A percentile compares a stretch with the other conserved stretches of the same genome.
Evolutionary conservation across 2,888 invertebrate genomes (phyloP).

Genomic region (Drosophila algonquin): DNA sequence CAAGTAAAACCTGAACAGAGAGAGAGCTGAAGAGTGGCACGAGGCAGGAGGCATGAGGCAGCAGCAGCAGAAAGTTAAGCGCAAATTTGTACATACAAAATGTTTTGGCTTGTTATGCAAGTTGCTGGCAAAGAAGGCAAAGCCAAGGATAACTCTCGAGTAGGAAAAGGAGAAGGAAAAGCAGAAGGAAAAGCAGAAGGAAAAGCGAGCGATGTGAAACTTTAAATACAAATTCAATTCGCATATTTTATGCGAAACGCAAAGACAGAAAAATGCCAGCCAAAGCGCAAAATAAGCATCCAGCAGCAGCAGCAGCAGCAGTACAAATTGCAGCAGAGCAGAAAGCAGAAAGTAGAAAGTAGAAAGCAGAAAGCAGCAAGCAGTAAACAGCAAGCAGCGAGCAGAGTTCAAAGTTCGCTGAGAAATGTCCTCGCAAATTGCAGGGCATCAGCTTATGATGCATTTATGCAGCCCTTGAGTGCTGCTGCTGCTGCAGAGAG

Average conservation of each 20-base stretch:
- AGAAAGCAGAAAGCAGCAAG: constrained; percentile 5
- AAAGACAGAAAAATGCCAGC: constrained; percentile 62
- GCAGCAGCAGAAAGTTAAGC: constrained; percentile 65
- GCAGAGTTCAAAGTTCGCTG: background rate
- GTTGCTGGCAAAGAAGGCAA: constrained; percentile 50
- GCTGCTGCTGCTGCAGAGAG: constrained; percentile 35
- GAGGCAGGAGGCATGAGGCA: constrained; percentile 2
- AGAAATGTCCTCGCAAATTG: constrained; percentile 73
- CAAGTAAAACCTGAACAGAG: constrained; percentile 8
- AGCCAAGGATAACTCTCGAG: constrained; percentile 1
- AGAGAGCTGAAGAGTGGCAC: background rate
- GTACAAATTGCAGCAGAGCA: constrained; percentile 59
- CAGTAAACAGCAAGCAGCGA: constrained; percentile 16
- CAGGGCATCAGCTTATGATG: constrained; percentile 68
- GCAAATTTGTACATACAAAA: constrained; percentile 77
- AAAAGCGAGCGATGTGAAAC: constrained; percentile 46
- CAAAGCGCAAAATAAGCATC: constrained; percentile 74
- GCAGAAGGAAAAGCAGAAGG: background rate
- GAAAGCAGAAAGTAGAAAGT: background rate
- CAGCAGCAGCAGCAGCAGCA: constrained; percentile 33
- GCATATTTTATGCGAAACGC: constrained; percentile 75
- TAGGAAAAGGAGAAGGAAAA: background rate
- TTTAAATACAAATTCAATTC: constrained; percentile 80
- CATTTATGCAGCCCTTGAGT: constrained; percentile 73
- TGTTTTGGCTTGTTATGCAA: constrained; percentile 77